Conservation (phyloP, 1,140 invertebrate species). For the Caerostris darwini region DNA sequence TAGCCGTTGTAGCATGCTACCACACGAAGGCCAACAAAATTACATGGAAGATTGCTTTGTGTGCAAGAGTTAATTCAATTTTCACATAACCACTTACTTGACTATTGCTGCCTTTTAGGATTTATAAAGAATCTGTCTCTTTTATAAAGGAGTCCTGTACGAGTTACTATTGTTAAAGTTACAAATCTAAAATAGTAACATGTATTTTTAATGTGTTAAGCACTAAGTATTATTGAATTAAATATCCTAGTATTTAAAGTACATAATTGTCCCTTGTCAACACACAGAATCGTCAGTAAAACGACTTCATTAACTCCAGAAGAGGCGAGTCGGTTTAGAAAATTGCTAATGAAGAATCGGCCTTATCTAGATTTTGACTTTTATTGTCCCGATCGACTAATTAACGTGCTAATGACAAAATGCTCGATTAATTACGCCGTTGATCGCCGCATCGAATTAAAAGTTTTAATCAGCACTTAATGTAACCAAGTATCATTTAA, state of each 20-base stretch:
- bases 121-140: no score
- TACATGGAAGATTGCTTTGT: no score
- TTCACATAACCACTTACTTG: no score
- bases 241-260: not conserved
- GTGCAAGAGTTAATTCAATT: no score
- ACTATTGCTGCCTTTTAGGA: no score
- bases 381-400: not conserved
- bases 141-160: no score
- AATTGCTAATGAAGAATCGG: not conserved
- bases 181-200: no score
- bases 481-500: not conserved
- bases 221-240: not conserved
- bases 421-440: not conserved
- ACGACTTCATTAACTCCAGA: not conserved
- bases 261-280: constrained; percentile 15
- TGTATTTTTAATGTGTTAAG: no score
- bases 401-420: not conserved
- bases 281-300: not conserved
- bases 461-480: not conserved
- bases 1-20: no score
- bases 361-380: not conserved
- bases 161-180: no score
- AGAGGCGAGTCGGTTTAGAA: not conserved
- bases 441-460: not conserved
- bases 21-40: no score